Conservation (phyloP, 2,113 vertebrate genomes). For the Coreoperca whiteheadi region DNA sequence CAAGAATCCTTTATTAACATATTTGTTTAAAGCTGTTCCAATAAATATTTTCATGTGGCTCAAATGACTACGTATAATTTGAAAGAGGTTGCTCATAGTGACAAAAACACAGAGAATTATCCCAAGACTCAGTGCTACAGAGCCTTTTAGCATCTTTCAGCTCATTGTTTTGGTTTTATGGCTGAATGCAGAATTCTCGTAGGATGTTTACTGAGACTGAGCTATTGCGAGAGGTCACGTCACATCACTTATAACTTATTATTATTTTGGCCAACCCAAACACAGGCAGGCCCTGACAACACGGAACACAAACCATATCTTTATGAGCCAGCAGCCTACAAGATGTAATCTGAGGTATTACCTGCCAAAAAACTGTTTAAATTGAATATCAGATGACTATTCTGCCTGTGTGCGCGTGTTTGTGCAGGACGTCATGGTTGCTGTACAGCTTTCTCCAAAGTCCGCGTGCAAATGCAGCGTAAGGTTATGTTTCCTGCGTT, state of each 20-base stretch:
- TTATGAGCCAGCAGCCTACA: not conserved
- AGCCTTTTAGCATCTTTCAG: too few species aligned
- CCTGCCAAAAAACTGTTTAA: not conserved
- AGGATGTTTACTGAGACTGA: not conserved
- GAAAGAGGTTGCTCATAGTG: too few species aligned
- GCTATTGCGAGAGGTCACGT: not conserved
- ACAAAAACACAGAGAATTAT: too few species aligned
- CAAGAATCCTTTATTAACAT: not conserved
- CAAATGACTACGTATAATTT: too few species aligned
- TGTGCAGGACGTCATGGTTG: not conserved
- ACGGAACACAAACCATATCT: not conserved
- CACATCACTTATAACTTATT: not conserved
- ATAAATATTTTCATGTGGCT: too few species aligned
- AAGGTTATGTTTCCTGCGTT: slow-evolving; percentile 8
- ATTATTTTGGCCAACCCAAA: not conserved
- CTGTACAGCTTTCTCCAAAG: slow-evolving; percentile 5
- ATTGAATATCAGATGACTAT: not conserved
- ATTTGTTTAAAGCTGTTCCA: not conserved
- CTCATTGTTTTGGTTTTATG: too few species aligned
- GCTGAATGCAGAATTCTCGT: too few species aligned
- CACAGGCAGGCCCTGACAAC: not conserved
- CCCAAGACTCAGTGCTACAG: too few species aligned
- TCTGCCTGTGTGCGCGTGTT: not conserved
- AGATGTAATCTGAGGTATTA: not conserved
- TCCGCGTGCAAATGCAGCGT: not conserved